Percentiles rank a stretch among this genome's conserved stretches.
These are phyloP conservation scores for Andrena haemorrhoa DNA, from an alignment of 2,888 invertebrate genomes.

Conservation along the genomic window DNA sequence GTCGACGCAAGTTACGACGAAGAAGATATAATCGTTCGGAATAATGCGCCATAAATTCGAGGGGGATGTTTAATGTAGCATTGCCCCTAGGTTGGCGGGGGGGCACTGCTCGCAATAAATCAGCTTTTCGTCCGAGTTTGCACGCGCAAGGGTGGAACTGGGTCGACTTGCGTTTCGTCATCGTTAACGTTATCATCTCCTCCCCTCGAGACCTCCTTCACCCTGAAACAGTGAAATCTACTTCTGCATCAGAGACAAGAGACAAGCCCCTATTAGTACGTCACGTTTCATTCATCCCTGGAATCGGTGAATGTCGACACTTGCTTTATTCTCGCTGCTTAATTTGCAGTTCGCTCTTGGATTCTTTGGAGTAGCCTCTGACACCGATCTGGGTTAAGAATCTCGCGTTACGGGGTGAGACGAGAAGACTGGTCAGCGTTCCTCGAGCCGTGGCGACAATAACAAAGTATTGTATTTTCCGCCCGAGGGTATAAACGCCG, in stretches of 20 bases:
- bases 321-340: no score
- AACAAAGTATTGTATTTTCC: slow-evolving; percentile 37
- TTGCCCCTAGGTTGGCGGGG: slow-evolving; percentile 5
- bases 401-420: background rate
- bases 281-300: background rate
- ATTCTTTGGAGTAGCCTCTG: no score
- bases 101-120: slow-evolving; percentile 38
- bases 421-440: background rate
- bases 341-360: no score
- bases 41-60: slow-evolving; percentile 54
- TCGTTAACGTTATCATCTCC: slow-evolving; percentile 51
- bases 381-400: background rate
- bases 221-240: slow-evolving; percentile 9
- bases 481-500: slow-evolving; percentile 17
- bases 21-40: slow-evolving; percentile 40
- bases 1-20: slow-evolving; percentile 20
- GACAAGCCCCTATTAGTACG: background rate
- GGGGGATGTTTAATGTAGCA: slow-evolving; percentile 51
- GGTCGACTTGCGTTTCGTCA: slow-evolving; percentile 58
- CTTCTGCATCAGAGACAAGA: background rate
- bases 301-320: background rate
- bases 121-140: slow-evolving; percentile 43
- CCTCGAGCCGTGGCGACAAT: slow-evolving; percentile 13
- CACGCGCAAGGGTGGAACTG: slow-evolving; percentile 42
- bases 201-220: slow-evolving; percentile 15